Evolutionary conservation across 2,888 invertebrate genomes (phyloP).

Genomic region (Apocheima hispidaria): DNA sequence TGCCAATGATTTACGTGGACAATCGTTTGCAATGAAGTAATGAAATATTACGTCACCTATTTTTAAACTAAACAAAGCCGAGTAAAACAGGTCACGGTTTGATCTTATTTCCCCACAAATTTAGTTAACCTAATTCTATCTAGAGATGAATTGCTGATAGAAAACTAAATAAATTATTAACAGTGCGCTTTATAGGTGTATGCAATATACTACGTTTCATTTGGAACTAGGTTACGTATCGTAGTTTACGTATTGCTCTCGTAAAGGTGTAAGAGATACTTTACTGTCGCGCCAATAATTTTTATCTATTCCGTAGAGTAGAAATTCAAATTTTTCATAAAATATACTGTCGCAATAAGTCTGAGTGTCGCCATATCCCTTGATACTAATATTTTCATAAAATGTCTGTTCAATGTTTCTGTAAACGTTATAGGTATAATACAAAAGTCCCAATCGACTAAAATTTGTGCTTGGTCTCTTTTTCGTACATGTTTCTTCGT

Average conservation of each 20-base stretch:
- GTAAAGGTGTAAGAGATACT: slow-evolving; percentile 43
- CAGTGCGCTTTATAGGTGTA: slow-evolving; percentile 56
- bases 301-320: slow-evolving; percentile 9
- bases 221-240: slow-evolving; percentile 78
- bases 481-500: too few species aligned
- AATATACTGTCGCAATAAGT: slow-evolving; percentile 7
- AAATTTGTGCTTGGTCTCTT: too few species aligned
- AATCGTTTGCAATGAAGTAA: slow-evolving; percentile 21
- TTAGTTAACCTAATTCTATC: slow-evolving; percentile 33
- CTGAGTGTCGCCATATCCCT: background rate
- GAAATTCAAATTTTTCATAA: slow-evolving; percentile 5
- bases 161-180: slow-evolving; percentile 42
- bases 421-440: too few species aligned
- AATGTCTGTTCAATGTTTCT: too few species aligned
- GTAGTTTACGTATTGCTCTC: slow-evolving; percentile 61
- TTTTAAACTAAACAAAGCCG: slow-evolving; percentile 18
- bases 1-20: slow-evolving; percentile 12
- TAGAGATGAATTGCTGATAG: slow-evolving; percentile 18
- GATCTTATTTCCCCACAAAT: slow-evolving; percentile 20
- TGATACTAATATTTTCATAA: background rate
- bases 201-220: slow-evolving; percentile 68
- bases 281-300: slow-evolving; percentile 4
- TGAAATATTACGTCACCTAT: slow-evolving; percentile 14
- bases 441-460: too few species aligned
- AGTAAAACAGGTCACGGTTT: slow-evolving; percentile 9